Conservation (phyloP, 2,888 invertebrate genomes). For the Prenolepis imparis region DNA sequence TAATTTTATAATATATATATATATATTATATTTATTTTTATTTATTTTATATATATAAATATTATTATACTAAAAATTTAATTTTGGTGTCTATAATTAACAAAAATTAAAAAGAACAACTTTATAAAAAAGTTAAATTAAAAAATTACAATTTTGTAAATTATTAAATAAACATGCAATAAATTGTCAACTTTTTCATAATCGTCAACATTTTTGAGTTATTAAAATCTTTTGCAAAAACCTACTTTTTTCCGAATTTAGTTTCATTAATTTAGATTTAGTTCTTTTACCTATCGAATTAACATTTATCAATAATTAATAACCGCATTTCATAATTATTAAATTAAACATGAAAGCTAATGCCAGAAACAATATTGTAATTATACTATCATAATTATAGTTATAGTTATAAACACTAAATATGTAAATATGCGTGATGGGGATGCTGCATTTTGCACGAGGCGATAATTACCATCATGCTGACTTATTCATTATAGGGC, state of each 20-base stretch:
- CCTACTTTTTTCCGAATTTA: background rate
- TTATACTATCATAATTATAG: constrained; percentile 2
- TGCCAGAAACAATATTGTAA: constrained; percentile 19
- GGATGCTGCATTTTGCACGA: constrained; percentile 35
- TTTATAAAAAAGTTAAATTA: constrained; percentile 20
- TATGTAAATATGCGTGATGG: constrained; percentile 33
- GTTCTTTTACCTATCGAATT: background rate
- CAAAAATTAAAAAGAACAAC: background rate
- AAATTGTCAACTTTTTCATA: background rate
- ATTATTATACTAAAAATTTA: too few species aligned
- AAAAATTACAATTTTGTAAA: background rate
- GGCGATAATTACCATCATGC: constrained; percentile 31
- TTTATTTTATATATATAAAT: too few species aligned
- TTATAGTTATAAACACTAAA: constrained; percentile 23
- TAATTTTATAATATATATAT: background rate
- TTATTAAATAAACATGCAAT: constrained; percentile 1
- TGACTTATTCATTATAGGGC: constrained; percentile 41
- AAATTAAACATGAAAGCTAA: background rate
- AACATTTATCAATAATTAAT: background rate
- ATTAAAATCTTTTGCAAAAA: background rate
- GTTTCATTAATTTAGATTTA: too few species aligned
- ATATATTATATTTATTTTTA: too few species aligned
- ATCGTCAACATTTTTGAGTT: background rate
- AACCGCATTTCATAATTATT: background rate
- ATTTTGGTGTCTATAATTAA: background rate